These are phyloP conservation scores for Colistium nudipinnis DNA, from an alignment of 2,113 vertebrate species.

Conservation along the genomic window DNA sequence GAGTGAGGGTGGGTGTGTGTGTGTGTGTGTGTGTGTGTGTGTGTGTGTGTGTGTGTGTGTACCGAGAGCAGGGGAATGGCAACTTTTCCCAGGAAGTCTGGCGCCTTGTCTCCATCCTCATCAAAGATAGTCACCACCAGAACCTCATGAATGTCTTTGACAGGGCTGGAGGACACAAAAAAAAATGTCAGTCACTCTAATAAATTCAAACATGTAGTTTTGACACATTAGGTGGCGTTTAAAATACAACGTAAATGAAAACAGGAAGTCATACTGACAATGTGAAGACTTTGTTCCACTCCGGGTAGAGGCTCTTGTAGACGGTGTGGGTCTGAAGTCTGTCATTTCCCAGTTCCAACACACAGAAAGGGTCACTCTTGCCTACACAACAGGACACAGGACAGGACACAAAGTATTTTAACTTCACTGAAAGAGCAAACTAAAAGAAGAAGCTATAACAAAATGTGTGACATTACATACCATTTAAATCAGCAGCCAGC, in stretches of 20 bases:
- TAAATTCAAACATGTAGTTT: background rate
- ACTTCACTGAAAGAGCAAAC: background rate
- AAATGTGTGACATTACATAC: conserved; percentile 71
- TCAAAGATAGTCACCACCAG: conserved; percentile 96
- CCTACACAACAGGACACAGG: conserved; percentile 78
- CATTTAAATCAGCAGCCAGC: conserved; percentile 94
- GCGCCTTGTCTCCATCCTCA: conserved; percentile 97
- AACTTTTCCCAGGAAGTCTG: conserved; percentile 97
- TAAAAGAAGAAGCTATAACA: background rate
- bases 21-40: too few species aligned
- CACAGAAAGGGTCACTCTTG: conserved; percentile 97
- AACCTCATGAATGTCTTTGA: conserved; percentile 94
- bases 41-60: too few species aligned
- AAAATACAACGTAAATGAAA: background rate
- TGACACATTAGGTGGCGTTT: background rate
- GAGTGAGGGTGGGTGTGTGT: conserved; percentile 35
- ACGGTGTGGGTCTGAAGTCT: conserved; percentile 92
- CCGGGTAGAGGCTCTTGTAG: conserved; percentile 95
- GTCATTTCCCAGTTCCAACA: conserved; percentile 92
- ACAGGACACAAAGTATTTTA: conserved; percentile 3
- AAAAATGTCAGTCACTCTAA: too few species aligned
- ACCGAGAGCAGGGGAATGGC: conserved; percentile 94
- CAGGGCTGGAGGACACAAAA: too few species aligned
- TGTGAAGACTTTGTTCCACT: conserved; percentile 97
- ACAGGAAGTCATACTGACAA: conserved; percentile 85